Percentiles rank a stretch among this genome's conserved stretches.
phyloP scores from a whole-genome alignment of 2,113 vertebrate genomes.

The Nipponia nippon region DNA sequence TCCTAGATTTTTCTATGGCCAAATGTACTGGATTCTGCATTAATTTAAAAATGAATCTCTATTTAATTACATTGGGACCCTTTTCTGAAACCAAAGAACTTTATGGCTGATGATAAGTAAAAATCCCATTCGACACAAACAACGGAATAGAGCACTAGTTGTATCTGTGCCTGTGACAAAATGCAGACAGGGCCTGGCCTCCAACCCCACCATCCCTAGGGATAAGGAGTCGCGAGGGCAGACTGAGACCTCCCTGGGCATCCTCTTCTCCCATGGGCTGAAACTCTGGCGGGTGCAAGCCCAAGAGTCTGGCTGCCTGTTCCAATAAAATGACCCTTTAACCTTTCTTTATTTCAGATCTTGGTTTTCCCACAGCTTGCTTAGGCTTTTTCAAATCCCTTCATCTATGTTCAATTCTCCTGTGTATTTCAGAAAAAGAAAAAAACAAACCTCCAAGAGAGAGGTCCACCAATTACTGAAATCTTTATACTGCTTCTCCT shows the following conservation, averaged over 20 bases:
- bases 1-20: not conserved
- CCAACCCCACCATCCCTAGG: not conserved
- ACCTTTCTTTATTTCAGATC: not conserved
- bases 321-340: not conserved
- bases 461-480: not conserved
- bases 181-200: not conserved
- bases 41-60: not conserved
- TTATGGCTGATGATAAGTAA: not conserved
- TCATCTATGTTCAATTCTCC: not conserved
- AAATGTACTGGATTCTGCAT: not conserved
- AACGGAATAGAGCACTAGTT: not conserved
- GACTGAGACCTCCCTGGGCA: not conserved
- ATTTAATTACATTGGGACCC: not conserved
- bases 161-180: not conserved
- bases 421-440: not conserved
- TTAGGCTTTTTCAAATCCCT: not conserved
- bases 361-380: not conserved
- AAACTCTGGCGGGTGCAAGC: not conserved
- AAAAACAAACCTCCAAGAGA: not conserved
- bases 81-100: not conserved
- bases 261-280: not conserved
- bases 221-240: not conserved
- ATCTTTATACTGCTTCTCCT: not conserved
- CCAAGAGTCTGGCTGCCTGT: not conserved
- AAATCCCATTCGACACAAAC: accelerated